A percentile compares a stretch with the other conserved stretches of the same genome.
These are phyloP conservation scores for Drosophila diplacantha DNA, from an alignment of 2,888 invertebrate species.

Conservation along the genomic window DNA sequence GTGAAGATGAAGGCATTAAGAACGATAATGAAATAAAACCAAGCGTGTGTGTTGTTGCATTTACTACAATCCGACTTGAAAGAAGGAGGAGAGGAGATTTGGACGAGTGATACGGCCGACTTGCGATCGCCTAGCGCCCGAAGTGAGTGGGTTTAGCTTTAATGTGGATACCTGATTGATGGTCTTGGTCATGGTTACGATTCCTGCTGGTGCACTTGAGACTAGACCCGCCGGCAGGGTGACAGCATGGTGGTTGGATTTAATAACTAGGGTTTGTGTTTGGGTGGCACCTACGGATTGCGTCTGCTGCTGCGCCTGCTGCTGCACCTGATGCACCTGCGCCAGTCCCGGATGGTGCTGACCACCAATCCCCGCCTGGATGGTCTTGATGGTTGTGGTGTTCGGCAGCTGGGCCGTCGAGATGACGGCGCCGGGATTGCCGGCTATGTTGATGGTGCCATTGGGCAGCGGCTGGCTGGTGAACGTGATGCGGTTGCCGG, in stretches of 20 bases:
- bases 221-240: conserved; percentile 80
- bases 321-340: conserved; percentile 53
- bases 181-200: conserved; percentile 82
- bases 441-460: conserved; percentile 83
- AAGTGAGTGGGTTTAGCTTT: conserved; percentile 41
- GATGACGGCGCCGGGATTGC: conserved; percentile 73
- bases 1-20: not conserved
- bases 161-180: conserved; percentile 77
- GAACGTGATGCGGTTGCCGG: conserved; percentile 81
- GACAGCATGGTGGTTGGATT: conserved; percentile 78
- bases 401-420: conserved; percentile 79
- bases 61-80: conserved; percentile 25
- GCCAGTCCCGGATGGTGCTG: conserved; percentile 69
- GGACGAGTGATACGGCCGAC: conserved; percentile 29
- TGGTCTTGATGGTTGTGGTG: conserved; percentile 77
- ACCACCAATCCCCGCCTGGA: conserved; percentile 69
- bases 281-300: conserved; percentile 78
- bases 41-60: conserved; percentile 12
- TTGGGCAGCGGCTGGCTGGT: conserved; percentile 83
- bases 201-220: conserved; percentile 81
- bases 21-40: conserved; percentile 9
- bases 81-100: conserved; percentile 5
- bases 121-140: conserved; percentile 38
- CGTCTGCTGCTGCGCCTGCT: conserved; percentile 64
- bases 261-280: conserved; percentile 78